phyloP scores from a whole-genome alignment of 2,113 vertebrate species.

The Paratilapia polleni region DNA sequence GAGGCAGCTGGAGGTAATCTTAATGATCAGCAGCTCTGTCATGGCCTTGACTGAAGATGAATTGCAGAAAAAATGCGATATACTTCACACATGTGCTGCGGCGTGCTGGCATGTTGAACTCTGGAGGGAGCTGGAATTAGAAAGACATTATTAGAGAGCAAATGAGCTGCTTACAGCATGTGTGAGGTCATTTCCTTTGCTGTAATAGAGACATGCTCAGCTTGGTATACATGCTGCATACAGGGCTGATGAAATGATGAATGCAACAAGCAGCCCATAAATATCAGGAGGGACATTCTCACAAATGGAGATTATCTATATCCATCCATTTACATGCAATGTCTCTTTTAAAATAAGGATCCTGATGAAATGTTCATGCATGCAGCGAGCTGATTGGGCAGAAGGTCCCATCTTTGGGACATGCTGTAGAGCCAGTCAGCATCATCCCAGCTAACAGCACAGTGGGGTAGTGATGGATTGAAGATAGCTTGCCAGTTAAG shows the following conservation, averaged over 20 bases:
- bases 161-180: constrained; percentile 2
- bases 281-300: neutral
- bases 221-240: constrained; percentile 5
- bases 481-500: neutral
- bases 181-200: constrained; percentile 15
- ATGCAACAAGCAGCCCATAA: neutral
- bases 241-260: constrained; percentile 8
- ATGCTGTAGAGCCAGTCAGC: neutral
- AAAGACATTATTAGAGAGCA: constrained; percentile 24
- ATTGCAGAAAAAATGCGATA: neutral
- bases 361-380: neutral
- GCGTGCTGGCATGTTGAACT: neutral
- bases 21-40: neutral
- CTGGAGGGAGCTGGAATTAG: neutral
- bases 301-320: neutral
- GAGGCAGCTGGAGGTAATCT: neutral
- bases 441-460: neutral
- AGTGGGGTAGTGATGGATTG: neutral
- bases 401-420: neutral
- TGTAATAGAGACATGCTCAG: constrained; percentile 12
- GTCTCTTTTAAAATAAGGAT: neutral
- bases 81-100: neutral
- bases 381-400: neutral
- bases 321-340: neutral
- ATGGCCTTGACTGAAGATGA: neutral